A percentile compares a stretch with the other conserved stretches of the same genome.
Conservation (phyloP, 2,113 vertebrate species). For the Sylvietta virens region DNA sequence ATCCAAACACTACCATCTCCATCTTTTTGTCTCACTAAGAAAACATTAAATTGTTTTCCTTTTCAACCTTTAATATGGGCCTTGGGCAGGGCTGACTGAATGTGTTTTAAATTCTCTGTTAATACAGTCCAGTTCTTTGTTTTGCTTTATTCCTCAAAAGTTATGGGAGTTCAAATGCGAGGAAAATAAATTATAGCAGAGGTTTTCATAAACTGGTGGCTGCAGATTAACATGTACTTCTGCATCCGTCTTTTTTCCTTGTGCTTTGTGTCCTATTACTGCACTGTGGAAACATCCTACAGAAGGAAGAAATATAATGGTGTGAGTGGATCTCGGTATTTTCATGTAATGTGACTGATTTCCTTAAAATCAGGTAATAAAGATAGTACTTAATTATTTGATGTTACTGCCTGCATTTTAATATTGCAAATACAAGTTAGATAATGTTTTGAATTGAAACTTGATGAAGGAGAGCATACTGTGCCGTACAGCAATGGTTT, state of each 20-base stretch:
- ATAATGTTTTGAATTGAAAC: not conserved
- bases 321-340: not conserved
- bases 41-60: not conserved
- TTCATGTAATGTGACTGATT: not conserved
- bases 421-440: not conserved
- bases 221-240: not conserved
- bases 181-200: not conserved
- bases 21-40: not conserved
- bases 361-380: not conserved
- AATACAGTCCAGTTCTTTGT: not conserved
- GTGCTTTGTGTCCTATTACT: not conserved
- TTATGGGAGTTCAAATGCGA: not conserved
- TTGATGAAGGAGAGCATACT: not conserved
- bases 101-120: not conserved
- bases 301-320: too few species aligned
- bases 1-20: not conserved
- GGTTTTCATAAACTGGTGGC: not conserved
- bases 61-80: not conserved
- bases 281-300: not conserved
- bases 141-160: not conserved
- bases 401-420: not conserved
- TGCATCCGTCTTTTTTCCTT: not conserved
- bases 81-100: not conserved
- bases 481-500: not conserved
- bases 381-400: not conserved